Evolutionary conservation across 2,113 vertebrate species (phyloP).

Genomic region (Antigone vipio): DNA sequence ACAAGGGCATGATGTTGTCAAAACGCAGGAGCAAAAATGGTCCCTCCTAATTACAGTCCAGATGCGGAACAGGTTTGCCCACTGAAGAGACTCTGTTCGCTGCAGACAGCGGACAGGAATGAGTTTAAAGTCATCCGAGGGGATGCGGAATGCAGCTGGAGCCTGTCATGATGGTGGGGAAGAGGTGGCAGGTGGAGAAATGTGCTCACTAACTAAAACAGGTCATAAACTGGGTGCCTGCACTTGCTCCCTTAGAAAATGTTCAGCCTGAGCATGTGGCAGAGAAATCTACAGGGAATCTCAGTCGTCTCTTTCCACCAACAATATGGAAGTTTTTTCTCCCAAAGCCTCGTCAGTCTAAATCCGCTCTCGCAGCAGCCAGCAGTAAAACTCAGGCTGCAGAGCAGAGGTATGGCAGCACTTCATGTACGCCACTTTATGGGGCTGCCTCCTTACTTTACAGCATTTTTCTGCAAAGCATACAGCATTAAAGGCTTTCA

Average conservation of each 20-base stretch:
- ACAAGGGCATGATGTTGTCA: background rate
- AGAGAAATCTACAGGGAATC: background rate
- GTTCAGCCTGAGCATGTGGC: background rate
- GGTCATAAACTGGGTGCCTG: background rate
- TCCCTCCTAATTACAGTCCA: background rate
- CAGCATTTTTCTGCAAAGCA: background rate
- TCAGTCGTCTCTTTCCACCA: background rate
- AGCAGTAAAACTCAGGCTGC: background rate
- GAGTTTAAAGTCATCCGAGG: background rate
- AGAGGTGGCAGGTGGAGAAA: background rate
- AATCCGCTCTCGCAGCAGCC: background rate
- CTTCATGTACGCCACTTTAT: rapidly evolving
- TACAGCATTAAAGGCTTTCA: background rate
- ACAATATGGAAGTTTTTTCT: background rate
- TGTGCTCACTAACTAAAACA: background rate
- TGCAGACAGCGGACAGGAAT: background rate
- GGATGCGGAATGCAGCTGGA: rapidly evolving
- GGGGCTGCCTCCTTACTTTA: background rate
- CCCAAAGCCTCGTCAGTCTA: background rate
- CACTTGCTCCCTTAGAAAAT: background rate
- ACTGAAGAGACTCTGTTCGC: background rate
- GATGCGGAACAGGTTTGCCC: background rate
- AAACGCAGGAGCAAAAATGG: background rate
- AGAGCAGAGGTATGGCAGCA: background rate
- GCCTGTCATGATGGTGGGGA: background rate